Evolutionary conservation across 2,888 invertebrate species (phyloP).

Genomic region (Rugalucina vietnamica): DNA sequence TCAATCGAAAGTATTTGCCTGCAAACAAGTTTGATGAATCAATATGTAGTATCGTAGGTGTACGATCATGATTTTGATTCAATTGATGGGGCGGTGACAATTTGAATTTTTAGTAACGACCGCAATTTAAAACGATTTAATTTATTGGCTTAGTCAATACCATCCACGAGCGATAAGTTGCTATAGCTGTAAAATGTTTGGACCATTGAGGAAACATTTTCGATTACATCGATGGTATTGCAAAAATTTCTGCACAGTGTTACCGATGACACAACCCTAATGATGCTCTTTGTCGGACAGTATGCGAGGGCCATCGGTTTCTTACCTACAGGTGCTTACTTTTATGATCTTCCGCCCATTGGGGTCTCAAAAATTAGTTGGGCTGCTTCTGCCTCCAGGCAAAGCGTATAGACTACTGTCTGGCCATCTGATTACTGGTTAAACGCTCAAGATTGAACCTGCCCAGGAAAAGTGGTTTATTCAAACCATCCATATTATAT

Average conservation of each 20-base stretch:
- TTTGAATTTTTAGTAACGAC: neutral
- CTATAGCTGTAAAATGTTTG: neutral
- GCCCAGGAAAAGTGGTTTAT: neutral
- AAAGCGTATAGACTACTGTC: neutral
- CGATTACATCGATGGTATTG: neutral
- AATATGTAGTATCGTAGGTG: neutral
- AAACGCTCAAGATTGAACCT: neutral
- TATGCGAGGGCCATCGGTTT: neutral
- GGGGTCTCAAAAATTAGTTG: neutral
- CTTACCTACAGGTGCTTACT: neutral
- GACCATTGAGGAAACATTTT: neutral
- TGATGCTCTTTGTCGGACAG: neutral
- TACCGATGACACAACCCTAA: neutral
- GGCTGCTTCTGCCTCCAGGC: neutral
- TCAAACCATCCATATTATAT: neutral
- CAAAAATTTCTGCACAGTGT: neutral
- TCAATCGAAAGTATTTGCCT: too few species aligned
- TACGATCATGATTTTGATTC: neutral
- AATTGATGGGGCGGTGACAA: neutral
- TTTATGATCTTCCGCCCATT: neutral
- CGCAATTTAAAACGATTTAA: neutral
- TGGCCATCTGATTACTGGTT: neutral
- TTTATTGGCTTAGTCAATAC: neutral
- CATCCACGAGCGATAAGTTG: neutral
- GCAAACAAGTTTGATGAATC: neutral